phyloP scores from a whole-genome alignment of 2,113 vertebrate species.

The Hystrix cristata region DNA sequence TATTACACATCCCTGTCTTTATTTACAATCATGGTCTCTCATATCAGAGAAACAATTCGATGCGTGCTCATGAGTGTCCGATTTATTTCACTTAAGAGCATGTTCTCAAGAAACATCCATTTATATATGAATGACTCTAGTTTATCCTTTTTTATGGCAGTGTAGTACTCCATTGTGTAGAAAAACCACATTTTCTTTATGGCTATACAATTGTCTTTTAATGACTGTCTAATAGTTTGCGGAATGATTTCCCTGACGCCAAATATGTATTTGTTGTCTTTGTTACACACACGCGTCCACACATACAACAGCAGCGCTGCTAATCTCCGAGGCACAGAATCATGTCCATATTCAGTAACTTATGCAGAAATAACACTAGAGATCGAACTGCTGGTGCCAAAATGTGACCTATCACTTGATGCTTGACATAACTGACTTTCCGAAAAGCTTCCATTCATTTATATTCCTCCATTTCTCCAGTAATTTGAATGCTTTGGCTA shows the following conservation, averaged over 20 bases:
- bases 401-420: background rate
- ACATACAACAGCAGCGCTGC: background rate
- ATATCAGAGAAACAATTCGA: too few species aligned
- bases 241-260: background rate
- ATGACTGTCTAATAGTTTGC: background rate
- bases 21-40: too few species aligned
- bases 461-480: background rate
- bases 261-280: background rate
- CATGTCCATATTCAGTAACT: background rate
- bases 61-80: too few species aligned
- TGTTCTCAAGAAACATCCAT: too few species aligned
- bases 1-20: too few species aligned
- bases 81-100: too few species aligned
- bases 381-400: background rate
- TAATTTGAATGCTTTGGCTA: background rate
- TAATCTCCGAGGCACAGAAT: background rate
- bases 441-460: slow-evolving; percentile 18
- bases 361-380: background rate
- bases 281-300: background rate
- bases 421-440: background rate
- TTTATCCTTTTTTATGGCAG: too few species aligned
- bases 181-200: too few species aligned
- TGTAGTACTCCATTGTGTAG: too few species aligned
- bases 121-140: too few species aligned
- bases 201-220: background rate